These are phyloP conservation scores for Eilema griseolum DNA, from an alignment of 2,888 invertebrate species.

Conservation along the genomic window DNA sequence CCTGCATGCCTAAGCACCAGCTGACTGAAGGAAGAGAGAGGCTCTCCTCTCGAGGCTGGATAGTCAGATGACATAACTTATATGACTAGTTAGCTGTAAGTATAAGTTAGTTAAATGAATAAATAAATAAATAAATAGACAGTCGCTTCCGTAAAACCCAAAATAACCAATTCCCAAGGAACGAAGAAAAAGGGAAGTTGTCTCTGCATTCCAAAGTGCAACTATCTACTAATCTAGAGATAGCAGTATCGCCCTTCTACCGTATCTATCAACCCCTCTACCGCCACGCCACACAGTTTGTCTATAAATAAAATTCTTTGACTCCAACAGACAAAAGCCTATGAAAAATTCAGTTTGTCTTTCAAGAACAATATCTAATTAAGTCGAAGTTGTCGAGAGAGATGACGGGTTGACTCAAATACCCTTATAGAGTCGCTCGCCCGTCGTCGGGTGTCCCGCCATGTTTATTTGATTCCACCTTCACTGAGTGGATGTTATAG, in stretches of 20 bases:
- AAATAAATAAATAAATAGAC: too few species aligned
- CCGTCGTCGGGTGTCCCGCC: background rate
- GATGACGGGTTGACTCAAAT: slow-evolving; percentile 6
- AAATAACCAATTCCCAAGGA: too few species aligned
- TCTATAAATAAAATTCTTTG: background rate
- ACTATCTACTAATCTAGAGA: too few species aligned
- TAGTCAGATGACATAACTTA: too few species aligned
- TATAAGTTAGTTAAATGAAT: too few species aligned
- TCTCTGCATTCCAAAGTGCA: too few species aligned
- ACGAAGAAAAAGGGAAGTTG: too few species aligned
- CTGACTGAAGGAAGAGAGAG: too few species aligned
- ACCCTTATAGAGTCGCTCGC: slow-evolving; percentile 3
- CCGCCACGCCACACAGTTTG: background rate
- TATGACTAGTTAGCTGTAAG: too few species aligned
- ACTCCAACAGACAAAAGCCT: background rate
- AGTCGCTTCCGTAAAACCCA: too few species aligned
- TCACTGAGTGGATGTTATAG: background rate
- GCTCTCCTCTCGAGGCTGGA: too few species aligned
- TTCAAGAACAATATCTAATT: background rate
- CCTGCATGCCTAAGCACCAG: too few species aligned
- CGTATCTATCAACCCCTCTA: background rate
- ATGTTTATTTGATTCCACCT: slow-evolving; percentile 4
- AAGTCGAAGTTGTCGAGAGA: background rate
- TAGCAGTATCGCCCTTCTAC: background rate
- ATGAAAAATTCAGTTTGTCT: background rate